phyloP scores from a whole-genome alignment of 2,797 vertebrate genomes.

The Zalophus californianus region DNA sequence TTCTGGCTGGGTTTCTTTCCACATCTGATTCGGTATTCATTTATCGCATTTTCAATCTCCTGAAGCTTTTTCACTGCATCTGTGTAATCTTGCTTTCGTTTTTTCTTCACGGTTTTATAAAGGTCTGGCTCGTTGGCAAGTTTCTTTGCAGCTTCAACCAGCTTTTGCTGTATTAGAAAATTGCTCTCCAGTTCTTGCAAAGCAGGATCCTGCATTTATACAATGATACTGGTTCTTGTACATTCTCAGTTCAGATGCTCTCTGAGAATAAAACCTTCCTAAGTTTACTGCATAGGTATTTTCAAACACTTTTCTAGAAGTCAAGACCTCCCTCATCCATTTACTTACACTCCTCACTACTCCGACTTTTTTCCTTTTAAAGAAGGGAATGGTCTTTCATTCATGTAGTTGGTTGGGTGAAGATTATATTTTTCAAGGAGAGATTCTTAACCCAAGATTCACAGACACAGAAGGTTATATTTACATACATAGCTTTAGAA shows the following conservation, averaged over 20 bases:
- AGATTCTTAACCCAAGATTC: slow-evolving; percentile 12
- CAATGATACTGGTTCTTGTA: neutral
- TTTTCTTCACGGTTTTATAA: slow-evolving; percentile 96
- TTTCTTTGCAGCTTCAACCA: slow-evolving; percentile 96
- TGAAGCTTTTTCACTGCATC: slow-evolving; percentile 94
- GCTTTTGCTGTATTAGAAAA: slow-evolving; percentile 96
- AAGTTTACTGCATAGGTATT: neutral
- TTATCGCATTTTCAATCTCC: slow-evolving; percentile 95
- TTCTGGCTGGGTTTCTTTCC: slow-evolving; percentile 95
- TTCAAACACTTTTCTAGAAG: neutral
- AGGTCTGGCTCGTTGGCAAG: slow-evolving; percentile 93
- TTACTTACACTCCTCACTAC: neutral
- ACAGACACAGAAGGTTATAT: neutral
- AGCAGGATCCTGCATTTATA: slow-evolving; percentile 92
- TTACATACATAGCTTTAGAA: neutral
- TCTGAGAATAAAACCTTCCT: neutral
- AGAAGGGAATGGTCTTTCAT: neutral
- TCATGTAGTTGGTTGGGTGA: neutral
- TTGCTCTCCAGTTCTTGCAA: slow-evolving; percentile 95
- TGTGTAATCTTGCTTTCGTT: slow-evolving; percentile 93
- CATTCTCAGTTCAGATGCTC: neutral
- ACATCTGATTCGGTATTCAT: slow-evolving; percentile 92
- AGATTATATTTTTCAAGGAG: neutral
- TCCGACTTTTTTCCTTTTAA: neutral
- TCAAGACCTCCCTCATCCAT: neutral